A percentile compares a stretch with the other conserved stretches of the same genome.
These are phyloP conservation scores for Chironomus tepperi DNA, from an alignment of 1,140 invertebrate genomes.

Conservation along the genomic window DNA sequence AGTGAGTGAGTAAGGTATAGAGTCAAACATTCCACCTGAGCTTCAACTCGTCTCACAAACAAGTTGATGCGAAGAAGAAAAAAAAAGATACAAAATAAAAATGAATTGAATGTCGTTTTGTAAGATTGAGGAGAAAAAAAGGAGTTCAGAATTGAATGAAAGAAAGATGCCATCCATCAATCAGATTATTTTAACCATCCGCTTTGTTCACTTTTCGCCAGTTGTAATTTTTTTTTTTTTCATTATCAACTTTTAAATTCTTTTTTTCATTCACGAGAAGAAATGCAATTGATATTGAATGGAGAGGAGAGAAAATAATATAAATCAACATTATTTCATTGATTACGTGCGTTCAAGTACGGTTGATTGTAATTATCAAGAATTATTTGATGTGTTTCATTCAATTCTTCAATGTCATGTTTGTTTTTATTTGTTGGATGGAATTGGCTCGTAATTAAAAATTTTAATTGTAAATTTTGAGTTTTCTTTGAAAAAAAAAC, in stretches of 20 bases:
- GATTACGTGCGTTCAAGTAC: neutral
- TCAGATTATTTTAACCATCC: conserved; percentile 1
- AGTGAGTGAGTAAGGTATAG: neutral
- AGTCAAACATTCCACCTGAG: neutral
- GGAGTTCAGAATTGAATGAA: conserved; percentile 13
- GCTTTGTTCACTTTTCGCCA: conserved; percentile 11
- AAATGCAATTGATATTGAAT: conserved; percentile 5
- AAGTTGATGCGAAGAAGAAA: neutral
- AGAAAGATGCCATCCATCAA: conserved; percentile 12
- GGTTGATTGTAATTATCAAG: neutral
- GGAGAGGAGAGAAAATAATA: neutral
- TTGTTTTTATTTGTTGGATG: neutral
- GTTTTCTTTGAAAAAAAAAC: too few species aligned
- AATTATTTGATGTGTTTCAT: neutral
- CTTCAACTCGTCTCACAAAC: neutral
- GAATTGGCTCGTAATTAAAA: neutral
- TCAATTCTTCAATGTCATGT: neutral
- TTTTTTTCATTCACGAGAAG: neutral
- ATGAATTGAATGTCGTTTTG: conserved; percentile 9
- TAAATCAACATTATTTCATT: neutral
- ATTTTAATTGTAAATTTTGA: neutral
- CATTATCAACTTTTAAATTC: neutral
- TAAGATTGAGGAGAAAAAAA: neutral
- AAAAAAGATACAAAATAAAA: neutral
- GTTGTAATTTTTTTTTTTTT: neutral